A percentile compares a stretch with the other conserved stretches of the same genome.
phyloP scores from a whole-genome alignment of 2,888 invertebrate genomes.

The Drosophila macrospina region DNA sequence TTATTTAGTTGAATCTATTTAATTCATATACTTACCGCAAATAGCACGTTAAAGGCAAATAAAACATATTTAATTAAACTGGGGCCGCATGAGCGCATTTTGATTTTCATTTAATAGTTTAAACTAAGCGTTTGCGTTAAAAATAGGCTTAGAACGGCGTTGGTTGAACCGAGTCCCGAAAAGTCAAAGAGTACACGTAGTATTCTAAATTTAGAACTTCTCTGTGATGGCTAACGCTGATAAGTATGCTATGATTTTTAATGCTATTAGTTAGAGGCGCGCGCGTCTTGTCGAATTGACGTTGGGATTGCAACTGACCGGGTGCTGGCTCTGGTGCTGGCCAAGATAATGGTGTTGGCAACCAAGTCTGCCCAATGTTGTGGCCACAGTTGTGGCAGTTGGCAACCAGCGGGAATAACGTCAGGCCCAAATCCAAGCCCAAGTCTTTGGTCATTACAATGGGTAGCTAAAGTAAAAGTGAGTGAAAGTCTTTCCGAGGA shows the following conservation, averaged over 20 bases:
- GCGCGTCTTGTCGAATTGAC: slow-evolving; percentile 72
- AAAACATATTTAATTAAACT: slow-evolving; percentile 87
- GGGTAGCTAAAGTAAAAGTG: slow-evolving; percentile 56
- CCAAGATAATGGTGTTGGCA: slow-evolving; percentile 58
- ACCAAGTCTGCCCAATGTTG: slow-evolving; percentile 57
- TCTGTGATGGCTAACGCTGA: slow-evolving; percentile 5
- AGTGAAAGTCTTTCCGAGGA: slow-evolving; percentile 69
- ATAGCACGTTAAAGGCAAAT: slow-evolving; percentile 88
- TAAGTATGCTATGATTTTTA: slow-evolving; percentile 22
- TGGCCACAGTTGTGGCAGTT: slow-evolving; percentile 63
- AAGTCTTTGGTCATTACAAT: slow-evolving; percentile 42
- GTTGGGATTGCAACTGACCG: slow-evolving; percentile 82
- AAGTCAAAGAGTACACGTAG: background rate
- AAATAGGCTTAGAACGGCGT: slow-evolving; percentile 3
- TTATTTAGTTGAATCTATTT: background rate
- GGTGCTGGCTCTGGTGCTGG: slow-evolving; percentile 51
- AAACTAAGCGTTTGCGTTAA: background rate
- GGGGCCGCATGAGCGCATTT: slow-evolving; percentile 86
- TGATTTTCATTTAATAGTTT: slow-evolving; percentile 67
- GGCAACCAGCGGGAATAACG: slow-evolving; percentile 56
- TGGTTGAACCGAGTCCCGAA: background rate
- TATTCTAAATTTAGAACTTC: slow-evolving; percentile 25
- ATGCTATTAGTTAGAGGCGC: slow-evolving; percentile 16
- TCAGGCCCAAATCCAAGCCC: slow-evolving; percentile 36
- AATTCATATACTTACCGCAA: slow-evolving; percentile 86